Percentiles rank a stretch among this genome's conserved stretches.
Conservation (phyloP, 2,113 vertebrate species). For the Coregonus clupeaformis region DNA sequence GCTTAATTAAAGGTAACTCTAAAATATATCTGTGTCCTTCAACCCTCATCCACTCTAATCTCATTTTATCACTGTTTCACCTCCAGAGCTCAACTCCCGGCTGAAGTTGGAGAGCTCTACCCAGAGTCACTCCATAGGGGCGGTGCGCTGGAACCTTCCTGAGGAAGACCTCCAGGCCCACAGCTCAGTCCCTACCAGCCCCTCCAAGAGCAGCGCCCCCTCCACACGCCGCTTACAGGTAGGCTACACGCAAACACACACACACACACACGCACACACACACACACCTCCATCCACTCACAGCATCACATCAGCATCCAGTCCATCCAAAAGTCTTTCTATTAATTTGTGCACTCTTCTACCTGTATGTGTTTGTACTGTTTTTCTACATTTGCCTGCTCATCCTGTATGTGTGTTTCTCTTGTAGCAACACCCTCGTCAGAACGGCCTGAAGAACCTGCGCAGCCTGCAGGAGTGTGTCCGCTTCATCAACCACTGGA, state of each 20-base stretch:
- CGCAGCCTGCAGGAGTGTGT: conserved; percentile 75
- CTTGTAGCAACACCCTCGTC: conserved; percentile 47
- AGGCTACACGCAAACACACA: not conserved
- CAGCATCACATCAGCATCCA: too few species aligned
- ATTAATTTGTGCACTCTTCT: not conserved
- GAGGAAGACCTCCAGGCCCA: conserved; percentile 57
- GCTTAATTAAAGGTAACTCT: not conserved
- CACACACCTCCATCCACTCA: not conserved
- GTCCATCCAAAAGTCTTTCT: too few species aligned
- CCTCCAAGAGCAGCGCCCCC: conserved; percentile 4
- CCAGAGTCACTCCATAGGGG: conserved; percentile 70
- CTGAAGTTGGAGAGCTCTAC: conserved; percentile 32
- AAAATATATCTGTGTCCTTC: too few species aligned
- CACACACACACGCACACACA: not conserved
- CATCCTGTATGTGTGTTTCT: not conserved
- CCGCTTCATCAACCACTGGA: conserved; percentile 73
- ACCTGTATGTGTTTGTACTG: not conserved
- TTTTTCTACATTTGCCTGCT: too few species aligned
- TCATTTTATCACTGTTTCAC: not conserved
- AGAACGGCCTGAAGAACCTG: conserved; percentile 65
- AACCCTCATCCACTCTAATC: too few species aligned
- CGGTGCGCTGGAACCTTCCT: conserved; percentile 63
- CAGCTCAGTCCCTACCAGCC: conserved; percentile 65
- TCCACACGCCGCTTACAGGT: not conserved
- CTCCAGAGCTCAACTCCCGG: conserved; percentile 9